These are phyloP conservation scores for Corvus cornix DNA, from an alignment of 2,113 vertebrate species.

Conservation along the genomic window DNA sequence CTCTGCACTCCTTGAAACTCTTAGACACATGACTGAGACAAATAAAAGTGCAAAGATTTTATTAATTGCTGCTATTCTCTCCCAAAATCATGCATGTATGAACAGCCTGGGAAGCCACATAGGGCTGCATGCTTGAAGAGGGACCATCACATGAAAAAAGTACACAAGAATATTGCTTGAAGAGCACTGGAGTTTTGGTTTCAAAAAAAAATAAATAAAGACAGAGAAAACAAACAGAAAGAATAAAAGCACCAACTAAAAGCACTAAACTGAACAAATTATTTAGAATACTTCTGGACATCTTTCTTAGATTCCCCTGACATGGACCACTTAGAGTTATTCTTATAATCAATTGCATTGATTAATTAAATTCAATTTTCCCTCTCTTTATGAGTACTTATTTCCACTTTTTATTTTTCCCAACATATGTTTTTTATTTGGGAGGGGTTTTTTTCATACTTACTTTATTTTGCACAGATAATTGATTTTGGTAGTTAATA, in stretches of 20 bases:
- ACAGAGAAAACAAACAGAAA: neutral
- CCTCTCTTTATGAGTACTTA: neutral
- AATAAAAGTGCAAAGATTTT: neutral
- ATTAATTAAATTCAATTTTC: neutral
- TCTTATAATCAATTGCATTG: neutral
- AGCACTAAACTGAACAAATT: neutral
- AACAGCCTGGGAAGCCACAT: neutral
- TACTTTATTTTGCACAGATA: neutral
- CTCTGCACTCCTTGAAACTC: neutral
- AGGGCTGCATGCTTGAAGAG: neutral
- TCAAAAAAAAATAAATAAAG: neutral
- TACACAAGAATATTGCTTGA: neutral
- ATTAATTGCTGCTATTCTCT: neutral
- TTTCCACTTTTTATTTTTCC: neutral
- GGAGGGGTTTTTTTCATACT: neutral
- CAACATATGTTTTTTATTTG: neutral
- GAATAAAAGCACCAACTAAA: neutral
- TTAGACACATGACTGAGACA: neutral
- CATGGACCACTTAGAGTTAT: neutral
- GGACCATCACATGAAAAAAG: neutral
- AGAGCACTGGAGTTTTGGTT: neutral
- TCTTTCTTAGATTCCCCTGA: neutral
- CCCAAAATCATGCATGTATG: neutral
- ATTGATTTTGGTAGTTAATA: neutral
- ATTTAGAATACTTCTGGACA: neutral